A percentile compares a stretch with the other conserved stretches of the same genome.
These are phyloP conservation scores for Hirtodrosophila duncani DNA, from an alignment of 2,888 invertebrate species.

Conservation along the genomic window DNA sequence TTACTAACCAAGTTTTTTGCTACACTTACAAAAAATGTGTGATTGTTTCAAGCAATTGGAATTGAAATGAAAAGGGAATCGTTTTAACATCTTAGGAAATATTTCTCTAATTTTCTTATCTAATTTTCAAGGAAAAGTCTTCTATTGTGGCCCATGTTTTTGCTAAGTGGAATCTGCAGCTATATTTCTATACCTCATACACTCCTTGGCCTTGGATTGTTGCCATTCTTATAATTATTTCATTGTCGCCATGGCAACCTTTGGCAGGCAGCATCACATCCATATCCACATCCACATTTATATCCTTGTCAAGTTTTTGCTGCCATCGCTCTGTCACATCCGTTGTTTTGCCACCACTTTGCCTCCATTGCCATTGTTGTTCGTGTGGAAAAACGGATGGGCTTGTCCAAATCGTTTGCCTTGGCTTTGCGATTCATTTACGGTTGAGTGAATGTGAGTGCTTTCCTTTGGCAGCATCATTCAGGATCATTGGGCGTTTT, in stretches of 20 bases:
- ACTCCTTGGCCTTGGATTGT: slow-evolving; percentile 16
- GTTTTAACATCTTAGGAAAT: too few relatives aligned
- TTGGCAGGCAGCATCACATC: slow-evolving; percentile 65
- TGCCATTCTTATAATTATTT: slow-evolving; percentile 60
- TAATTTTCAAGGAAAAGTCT: too few relatives aligned
- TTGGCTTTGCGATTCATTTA: slow-evolving; percentile 56
- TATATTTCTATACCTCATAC: slow-evolving; percentile 44
- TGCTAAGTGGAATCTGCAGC: too few relatives aligned
- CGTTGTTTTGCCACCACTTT: slow-evolving; percentile 17
- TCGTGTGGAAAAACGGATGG: slow-evolving; percentile 65
- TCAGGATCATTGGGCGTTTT: slow-evolving; percentile 72
- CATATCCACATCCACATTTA: slow-evolving; percentile 62
- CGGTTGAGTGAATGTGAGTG: slow-evolving; percentile 61
- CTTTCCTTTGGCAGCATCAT: slow-evolving; percentile 39
- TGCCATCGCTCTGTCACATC: slow-evolving; percentile 44
- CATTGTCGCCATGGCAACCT: slow-evolving; percentile 67
- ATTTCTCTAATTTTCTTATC: too few relatives aligned
- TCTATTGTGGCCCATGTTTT: too few relatives aligned
- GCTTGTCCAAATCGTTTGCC: slow-evolving; percentile 49
- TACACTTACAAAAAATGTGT: background rate
- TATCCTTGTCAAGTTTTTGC: slow-evolving; percentile 1
- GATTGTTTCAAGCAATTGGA: too few relatives aligned
- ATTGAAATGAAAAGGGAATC: too few relatives aligned
- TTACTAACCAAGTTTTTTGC: slow-evolving; percentile 7
- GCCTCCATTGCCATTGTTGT: slow-evolving; percentile 40